Evolutionary conservation across 2,113 vertebrate species (phyloP).

Genomic region (Myiopsitta monachus): DNA sequence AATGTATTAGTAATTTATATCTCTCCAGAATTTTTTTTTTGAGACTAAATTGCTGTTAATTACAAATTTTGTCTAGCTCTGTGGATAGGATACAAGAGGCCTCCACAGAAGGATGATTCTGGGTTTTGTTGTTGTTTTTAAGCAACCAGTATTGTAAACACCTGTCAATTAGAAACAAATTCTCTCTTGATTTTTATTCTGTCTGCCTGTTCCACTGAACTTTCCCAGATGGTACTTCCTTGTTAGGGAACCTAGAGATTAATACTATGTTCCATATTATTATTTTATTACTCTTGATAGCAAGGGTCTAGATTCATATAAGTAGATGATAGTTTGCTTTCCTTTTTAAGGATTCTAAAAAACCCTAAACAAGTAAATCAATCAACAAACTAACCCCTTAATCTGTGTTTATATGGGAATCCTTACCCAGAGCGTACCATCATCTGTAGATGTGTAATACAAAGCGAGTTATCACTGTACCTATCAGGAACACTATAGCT

Average conservation of each 20-base stretch:
- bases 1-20: not conserved
- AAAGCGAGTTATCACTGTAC: not conserved
- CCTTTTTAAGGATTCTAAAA: not conserved
- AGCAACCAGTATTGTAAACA: fast-evolving
- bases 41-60: fast-evolving
- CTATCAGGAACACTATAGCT: not conserved
- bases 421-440: not conserved
- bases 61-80: not conserved
- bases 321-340: not conserved
- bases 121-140: not conserved
- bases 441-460: too few species aligned
- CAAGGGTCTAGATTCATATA: not conserved
- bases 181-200: not conserved
- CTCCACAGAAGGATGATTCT: not conserved
- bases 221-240: not conserved
- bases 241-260: not conserved
- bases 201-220: not conserved
- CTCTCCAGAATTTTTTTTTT: not conserved
- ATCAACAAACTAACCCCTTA: not conserved
- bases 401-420: not conserved
- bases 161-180: not conserved
- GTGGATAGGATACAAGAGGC: fast-evolving
- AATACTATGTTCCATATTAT: not conserved
- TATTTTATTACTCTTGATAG: not conserved
- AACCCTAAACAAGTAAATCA: not conserved